Evolutionary conservation across 2,113 vertebrate genomes (phyloP).

Genomic region (Anthoscopus minutus): DNA sequence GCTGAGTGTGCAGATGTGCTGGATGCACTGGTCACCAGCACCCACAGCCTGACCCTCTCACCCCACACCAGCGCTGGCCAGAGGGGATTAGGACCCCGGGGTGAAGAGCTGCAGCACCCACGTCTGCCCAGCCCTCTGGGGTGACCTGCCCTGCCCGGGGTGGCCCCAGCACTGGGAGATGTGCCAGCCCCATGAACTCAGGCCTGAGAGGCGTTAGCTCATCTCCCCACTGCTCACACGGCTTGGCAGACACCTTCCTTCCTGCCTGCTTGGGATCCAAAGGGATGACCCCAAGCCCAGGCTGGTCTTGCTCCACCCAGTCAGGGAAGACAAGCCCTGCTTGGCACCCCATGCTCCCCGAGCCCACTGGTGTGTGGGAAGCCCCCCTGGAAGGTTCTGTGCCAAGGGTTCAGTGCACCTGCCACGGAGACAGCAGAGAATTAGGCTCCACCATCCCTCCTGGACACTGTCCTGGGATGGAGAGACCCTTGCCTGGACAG

Average conservation of each 20-base stretch:
- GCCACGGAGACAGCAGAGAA: fast-evolving
- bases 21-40: not conserved
- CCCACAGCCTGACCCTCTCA: not conserved
- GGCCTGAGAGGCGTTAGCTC: not conserved
- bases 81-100: not conserved
- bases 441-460: not conserved
- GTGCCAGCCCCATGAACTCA: not conserved
- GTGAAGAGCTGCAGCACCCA: not conserved
- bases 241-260: not conserved
- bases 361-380: not conserved
- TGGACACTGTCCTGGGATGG: not conserved
- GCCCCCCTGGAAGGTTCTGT: not conserved
- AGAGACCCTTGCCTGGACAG: not conserved
- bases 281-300: not conserved
- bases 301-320: not conserved
- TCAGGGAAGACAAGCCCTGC: not conserved
- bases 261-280: not conserved
- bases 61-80: not conserved
- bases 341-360: fast-evolving
- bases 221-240: not conserved
- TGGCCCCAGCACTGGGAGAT: not conserved
- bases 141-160: not conserved
- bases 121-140: fast-evolving
- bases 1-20: fast-evolving
- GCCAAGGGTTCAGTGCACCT: not conserved